phyloP scores from a whole-genome alignment of 2,888 invertebrate species.

The Glomeris marginata region DNA sequence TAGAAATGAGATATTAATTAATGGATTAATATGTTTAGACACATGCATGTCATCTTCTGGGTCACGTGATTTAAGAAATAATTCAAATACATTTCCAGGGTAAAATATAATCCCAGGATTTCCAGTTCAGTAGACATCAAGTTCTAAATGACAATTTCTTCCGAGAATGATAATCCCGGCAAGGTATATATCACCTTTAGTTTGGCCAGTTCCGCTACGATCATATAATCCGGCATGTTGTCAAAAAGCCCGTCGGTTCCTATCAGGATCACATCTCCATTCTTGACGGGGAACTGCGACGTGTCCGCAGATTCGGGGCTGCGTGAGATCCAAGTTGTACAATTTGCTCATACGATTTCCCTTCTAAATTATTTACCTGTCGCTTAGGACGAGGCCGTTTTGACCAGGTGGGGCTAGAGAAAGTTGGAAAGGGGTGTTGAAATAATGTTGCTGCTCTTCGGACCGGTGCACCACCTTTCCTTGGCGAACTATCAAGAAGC shows the following conservation, averaged over 20 bases:
- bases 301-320: constrained; percentile 85
- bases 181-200: constrained; percentile 21
- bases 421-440: constrained; percentile 96
- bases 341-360: too few species aligned
- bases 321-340: too few species aligned
- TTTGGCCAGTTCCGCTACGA: constrained; percentile 68
- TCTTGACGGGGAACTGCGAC: constrained; percentile 70
- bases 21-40: too few species aligned
- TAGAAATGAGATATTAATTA: too few species aligned
- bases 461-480: constrained; percentile 82
- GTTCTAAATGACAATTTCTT: too few species aligned
- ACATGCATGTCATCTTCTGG: too few species aligned
- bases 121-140: too few species aligned
- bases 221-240: constrained; percentile 82
- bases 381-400: constrained; percentile 71
- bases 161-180: not conserved
- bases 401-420: constrained; percentile 85
- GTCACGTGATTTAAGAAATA: too few species aligned
- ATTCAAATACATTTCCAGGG: too few species aligned
- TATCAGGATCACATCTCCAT: constrained; percentile 76
- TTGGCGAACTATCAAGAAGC: constrained; percentile 78
- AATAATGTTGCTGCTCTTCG: constrained; percentile 95
- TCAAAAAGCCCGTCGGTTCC: constrained; percentile 99
- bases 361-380: constrained; percentile 46
- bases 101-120: too few species aligned